Percentiles rank a stretch among this genome's conserved stretches.
These are phyloP conservation scores for Caerostris darwini DNA, from an alignment of 1,140 invertebrate genomes.

Conservation along the genomic window DNA sequence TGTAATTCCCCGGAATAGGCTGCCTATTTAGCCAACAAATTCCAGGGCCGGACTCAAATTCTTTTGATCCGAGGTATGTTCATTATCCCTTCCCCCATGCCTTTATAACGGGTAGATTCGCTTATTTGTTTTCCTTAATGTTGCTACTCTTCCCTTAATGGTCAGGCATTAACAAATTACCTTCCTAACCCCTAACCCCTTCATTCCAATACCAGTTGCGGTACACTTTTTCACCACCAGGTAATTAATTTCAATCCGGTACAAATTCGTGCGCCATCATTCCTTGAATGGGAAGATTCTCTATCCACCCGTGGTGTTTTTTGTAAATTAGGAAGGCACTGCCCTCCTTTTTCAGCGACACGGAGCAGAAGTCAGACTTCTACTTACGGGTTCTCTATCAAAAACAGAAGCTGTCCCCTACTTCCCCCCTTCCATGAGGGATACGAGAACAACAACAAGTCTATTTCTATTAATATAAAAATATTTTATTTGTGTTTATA, in stretches of 20 bases:
- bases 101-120: not conserved
- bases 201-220: not conserved
- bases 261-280: not conserved
- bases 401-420: too few species aligned
- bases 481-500: too few species aligned
- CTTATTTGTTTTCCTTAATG: slow-evolving; percentile 37
- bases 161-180: slow-evolving; percentile 25
- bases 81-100: not conserved
- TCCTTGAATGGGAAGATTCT: not conserved
- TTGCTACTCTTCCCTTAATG: not conserved
- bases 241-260: slow-evolving; percentile 8
- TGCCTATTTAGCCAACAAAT: slow-evolving; percentile 4
- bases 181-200: slow-evolving; percentile 4
- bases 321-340: not conserved
- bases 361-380: too few species aligned
- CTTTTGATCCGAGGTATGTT: not conserved
- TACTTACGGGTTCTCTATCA: too few species aligned
- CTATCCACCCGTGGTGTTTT: not conserved
- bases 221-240: not conserved
- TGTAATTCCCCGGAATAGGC: not conserved
- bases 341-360: too few species aligned
- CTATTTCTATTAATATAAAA: too few species aligned
- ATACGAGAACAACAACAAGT: too few species aligned
- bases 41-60: not conserved
- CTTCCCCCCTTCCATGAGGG: too few species aligned